A percentile compares a stretch with the other conserved stretches of the same genome.
Evolutionary conservation across 2,113 vertebrate species (phyloP).

Genomic region (Anarhynchus alexandrinus): DNA sequence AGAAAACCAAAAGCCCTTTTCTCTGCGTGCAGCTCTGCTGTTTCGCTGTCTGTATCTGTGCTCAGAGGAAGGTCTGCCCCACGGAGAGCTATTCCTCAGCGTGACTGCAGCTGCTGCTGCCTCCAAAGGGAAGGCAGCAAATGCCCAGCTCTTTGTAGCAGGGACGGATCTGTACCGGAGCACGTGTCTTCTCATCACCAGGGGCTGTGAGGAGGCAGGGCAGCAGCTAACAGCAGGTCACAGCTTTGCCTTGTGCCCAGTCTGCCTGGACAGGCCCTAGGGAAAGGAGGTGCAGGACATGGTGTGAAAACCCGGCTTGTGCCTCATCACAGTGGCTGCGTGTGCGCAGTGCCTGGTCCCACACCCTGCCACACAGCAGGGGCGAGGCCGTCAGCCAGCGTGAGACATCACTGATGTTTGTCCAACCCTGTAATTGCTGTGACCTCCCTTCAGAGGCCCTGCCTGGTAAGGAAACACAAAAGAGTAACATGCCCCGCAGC

Average conservation of each 20-base stretch:
- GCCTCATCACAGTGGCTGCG: rapidly evolving
- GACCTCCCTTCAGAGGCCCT: background rate
- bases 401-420: rapidly evolving
- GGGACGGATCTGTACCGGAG: rapidly evolving
- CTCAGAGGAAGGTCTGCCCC: background rate
- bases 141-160: too few species aligned
- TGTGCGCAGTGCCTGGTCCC: rapidly evolving
- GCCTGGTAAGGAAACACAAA: background rate
- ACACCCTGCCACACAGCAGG: background rate
- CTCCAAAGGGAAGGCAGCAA: too few species aligned
- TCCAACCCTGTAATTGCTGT: background rate
- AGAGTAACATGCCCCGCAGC: rapidly evolving
- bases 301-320: rapidly evolving
- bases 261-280: too few species aligned
- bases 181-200: too few species aligned
- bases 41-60: rapidly evolving
- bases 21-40: rapidly evolving
- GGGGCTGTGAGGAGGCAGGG: background rate
- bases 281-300: background rate
- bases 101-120: rapidly evolving
- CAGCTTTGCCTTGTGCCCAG: rapidly evolving
- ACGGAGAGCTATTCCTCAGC: rapidly evolving
- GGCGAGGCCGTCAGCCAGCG: background rate
- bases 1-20: background rate
- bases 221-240: background rate